Conservation (phyloP, 2,888 invertebrate species). For the Lasioglossum lativentre region DNA sequence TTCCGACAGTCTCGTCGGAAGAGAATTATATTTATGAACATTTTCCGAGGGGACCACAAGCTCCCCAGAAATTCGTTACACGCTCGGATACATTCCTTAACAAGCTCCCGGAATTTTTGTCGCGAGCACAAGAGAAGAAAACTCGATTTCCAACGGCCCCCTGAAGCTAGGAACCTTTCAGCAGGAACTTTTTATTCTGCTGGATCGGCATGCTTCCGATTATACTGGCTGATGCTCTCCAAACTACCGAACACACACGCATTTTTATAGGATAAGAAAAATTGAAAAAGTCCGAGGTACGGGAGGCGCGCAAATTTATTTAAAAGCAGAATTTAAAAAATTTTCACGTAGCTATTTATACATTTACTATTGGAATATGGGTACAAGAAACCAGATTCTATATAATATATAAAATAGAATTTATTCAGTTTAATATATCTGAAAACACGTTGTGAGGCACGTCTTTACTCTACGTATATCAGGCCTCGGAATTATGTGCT, state of each 20-base stretch:
- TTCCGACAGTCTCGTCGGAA: background rate
- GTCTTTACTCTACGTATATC: too few species aligned
- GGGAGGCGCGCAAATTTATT: too few species aligned
- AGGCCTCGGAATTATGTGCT: too few species aligned
- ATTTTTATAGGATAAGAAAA: background rate
- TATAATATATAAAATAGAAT: too few species aligned
- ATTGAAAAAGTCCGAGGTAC: too few species aligned
- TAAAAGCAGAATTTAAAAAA: too few species aligned
- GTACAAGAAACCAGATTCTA: too few species aligned
- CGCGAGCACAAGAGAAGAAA: background rate
- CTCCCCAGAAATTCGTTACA: background rate
- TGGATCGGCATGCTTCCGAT: background rate
- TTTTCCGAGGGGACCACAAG: background rate
- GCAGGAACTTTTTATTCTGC: background rate
- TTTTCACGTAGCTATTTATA: too few species aligned
- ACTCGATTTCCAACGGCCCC: background rate
- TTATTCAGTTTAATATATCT: too few species aligned
- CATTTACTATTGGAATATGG: too few species aligned
- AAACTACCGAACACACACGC: background rate
- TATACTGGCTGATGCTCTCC: background rate
- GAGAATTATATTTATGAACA: background rate
- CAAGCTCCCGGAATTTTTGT: slow-evolving; percentile 2
- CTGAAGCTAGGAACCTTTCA: background rate
- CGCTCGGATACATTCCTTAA: slow-evolving; percentile 7
- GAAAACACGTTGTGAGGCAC: too few species aligned